Conservation (phyloP, 1,140 invertebrate genomes). For the Drosophila arawakana region DNA sequence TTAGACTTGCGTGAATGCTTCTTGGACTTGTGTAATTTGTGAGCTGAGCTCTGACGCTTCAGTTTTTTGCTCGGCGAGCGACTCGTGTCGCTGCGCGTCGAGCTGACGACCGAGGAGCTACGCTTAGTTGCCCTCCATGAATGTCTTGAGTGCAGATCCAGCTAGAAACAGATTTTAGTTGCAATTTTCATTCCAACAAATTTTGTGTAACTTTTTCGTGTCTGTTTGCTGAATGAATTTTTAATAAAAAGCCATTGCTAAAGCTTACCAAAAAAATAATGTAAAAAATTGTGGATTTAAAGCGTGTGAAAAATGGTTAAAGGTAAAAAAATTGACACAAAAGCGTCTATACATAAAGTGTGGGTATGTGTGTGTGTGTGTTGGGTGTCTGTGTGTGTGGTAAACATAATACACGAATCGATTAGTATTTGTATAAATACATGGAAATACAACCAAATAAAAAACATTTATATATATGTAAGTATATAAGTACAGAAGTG, state of each 20-base stretch:
- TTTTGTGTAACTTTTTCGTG: conserved; percentile 27
- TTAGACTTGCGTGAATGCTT: conserved; percentile 70
- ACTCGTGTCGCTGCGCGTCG: conserved; percentile 51
- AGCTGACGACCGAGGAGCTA: conserved; percentile 59
- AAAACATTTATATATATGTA: conserved; percentile 20
- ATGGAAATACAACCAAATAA: conserved; percentile 24
- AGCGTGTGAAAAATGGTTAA: conserved; percentile 30
- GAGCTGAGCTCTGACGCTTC: conserved; percentile 46
- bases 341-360: conserved; percentile 39
- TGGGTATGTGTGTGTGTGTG: conserved; percentile 22
- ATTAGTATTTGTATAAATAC: conserved; percentile 73
- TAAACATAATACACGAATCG: conserved; percentile 81
- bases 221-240: conserved; percentile 5
- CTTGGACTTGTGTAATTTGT: conserved; percentile 69
- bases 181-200: conserved; percentile 43
- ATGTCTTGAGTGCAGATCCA: conserved; percentile 71
- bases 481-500: conserved; percentile 31
- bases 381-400: conserved; percentile 33
- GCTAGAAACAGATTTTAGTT: conserved; percentile 79
- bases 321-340: conserved; percentile 16
- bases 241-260: conserved; percentile 5
- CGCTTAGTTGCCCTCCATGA: conserved; percentile 76
- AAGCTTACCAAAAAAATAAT: conserved; percentile 29
- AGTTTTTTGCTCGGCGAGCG: conserved; percentile 62
- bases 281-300: conserved; percentile 14